A percentile compares a stretch with the other conserved stretches of the same genome.
These are phyloP conservation scores for Platyrinchus mystaceus DNA, from an alignment of 2,797 vertebrate genomes.

Conservation along the genomic window DNA sequence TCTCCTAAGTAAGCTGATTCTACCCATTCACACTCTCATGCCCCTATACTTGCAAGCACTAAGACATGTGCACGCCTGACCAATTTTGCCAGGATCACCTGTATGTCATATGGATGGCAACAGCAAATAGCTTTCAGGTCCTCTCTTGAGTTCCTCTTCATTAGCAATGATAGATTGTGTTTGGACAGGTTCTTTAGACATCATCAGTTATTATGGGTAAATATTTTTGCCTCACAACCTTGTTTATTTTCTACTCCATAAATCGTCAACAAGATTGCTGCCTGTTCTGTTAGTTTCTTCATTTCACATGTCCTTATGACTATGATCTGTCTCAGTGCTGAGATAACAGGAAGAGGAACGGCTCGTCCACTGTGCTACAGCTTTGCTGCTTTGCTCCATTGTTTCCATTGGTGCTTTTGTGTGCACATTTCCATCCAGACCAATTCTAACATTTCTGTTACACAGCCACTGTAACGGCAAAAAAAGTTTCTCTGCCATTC, in stretches of 20 bases:
- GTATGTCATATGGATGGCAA: neutral
- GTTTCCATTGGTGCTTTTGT: neutral
- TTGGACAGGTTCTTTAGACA: neutral
- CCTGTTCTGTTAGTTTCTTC: neutral
- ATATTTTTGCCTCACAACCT: neutral
- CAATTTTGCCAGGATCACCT: neutral
- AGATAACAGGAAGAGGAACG: neutral
- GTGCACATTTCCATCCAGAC: neutral
- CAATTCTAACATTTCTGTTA: neutral
- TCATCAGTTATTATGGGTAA: neutral
- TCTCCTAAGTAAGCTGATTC: neutral
- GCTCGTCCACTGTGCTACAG: neutral
- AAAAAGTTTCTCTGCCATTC: neutral
- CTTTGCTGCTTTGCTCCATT: neutral
- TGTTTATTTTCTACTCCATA: neutral
- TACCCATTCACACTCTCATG: neutral
- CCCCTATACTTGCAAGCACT: neutral
- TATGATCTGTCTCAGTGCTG: neutral
- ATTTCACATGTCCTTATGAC: neutral
- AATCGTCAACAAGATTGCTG: neutral
- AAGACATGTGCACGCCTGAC: neutral
- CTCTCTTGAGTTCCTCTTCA: neutral
- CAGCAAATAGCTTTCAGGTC: neutral
- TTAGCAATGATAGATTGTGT: fast-evolving
- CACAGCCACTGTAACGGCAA: neutral